Base-by-base conservation (phyloP, 2,888 invertebrate genomes). In the Flexamia atlantica region DNA sequence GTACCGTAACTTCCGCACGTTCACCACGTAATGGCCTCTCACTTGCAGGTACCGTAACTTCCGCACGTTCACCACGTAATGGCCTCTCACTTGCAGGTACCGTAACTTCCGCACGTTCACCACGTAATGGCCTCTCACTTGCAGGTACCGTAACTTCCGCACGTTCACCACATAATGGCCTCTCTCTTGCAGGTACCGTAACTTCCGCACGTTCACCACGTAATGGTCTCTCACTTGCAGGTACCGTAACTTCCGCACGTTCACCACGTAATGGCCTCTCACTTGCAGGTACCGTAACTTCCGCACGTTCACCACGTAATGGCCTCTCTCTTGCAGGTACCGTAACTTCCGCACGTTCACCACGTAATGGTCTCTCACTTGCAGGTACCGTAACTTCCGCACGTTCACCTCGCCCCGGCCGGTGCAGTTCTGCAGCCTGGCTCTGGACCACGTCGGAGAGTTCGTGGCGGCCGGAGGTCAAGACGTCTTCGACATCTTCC, bases 291-390 rank as follows among this genome's bases (percentile, higher is more conserved):
- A 36, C 28, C 64, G 79, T 57, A 99, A 99, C 91, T 99, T 99
- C 91, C 95, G 98, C 74, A 99, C 99, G 0, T 94, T 99, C 84
- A 97, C 98, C 84, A 97, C 98, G 0, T 96, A 98, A 36, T 4
- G 36, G 36, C 4, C 5, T 7, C 36, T 7, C 36, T 36, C n/a
- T n/a, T 84, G 60, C 86, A 97, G 98, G 88, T 99, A 99, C 90
- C 96, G 99, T 57, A 99, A 99, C 91, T 99, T 99, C 91, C 95
- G 98, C 74, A 99, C 99, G 0, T 94, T 99, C 84, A 97, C 98
- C 0, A 96, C 98, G 9, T 46, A 17, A 46, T 17, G 12, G 46
- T 46, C 7, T 12, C 7, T 12, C 7, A 25, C 57, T 80, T 84
- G 60, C 86, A 97, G 99, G 88, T 99, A 99, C 90, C 96, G 99